Evolutionary conservation across 2,113 vertebrate species (phyloP), one percentile per base, ranked within the genome.

Genomic region (Pteronura brasiliensis): DNA sequence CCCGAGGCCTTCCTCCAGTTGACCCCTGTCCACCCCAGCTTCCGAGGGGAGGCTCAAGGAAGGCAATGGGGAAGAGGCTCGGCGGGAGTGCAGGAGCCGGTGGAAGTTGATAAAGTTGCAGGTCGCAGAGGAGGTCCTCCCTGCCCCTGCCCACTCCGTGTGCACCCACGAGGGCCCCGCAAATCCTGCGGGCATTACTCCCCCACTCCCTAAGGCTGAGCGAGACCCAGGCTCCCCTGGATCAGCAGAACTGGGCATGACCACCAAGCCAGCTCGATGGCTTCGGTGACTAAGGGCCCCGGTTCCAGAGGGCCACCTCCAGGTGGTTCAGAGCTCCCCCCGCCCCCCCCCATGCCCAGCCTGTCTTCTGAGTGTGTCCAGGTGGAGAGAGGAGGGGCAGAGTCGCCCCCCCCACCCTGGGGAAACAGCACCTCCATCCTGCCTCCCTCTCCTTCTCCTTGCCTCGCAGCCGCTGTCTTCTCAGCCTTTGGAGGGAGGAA

Each of bases 281-380:
- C 1, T 11, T 27, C 7, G 0, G 47, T 47, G 44, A 15, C 52
- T 6, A n/a, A 42, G 42, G 31, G 17, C 18, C 5, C 6, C 1
- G 14, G 42, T n/a, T 87, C 67, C 88, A 3, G 18, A 31, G 74
- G 9, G 47, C 34, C 47, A 10, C 13, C 55, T n/a, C 23, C 15
- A 2, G 5, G 44, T 6, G 85, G n/a, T 12, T 34, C 36, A 1
- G 39, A 44, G 84, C 65, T 27, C 44, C 39, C 7, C 42, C 42
- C 44, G 39, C 7, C 42, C 42, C 47, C 39, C 65, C 10, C 9
- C 7, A 4, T 1, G 4, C 71, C 59, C 1, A 0, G 25, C 36
- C 85, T 6, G 69, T 18, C 44, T 81, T 44, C 21, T 0, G 20
- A 20, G 59, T 14, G 49, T 20, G 34, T 55, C 21, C 71, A 71